A percentile compares a stretch with the other conserved stretches of the same genome.
Conservation (phyloP, 2,888 invertebrate species). For the Drosophila hawaiiensis region DNA sequence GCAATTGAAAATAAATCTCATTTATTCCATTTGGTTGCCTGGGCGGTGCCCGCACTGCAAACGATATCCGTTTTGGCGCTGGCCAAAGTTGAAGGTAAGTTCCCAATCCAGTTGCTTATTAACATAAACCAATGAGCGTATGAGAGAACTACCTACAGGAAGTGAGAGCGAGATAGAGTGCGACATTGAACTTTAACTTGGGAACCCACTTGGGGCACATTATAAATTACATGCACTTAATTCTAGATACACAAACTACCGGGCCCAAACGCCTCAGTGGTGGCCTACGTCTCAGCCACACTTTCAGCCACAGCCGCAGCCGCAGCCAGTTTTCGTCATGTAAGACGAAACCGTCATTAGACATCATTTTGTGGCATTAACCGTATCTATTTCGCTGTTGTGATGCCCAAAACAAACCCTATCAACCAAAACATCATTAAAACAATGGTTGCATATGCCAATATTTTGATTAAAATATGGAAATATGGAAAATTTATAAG, state of each 20-base stretch:
- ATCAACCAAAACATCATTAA: conserved; percentile 15
- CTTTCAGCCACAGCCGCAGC: conserved; percentile 26
- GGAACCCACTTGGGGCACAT: conserved; percentile 30
- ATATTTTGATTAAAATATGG: neutral
- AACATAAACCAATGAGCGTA: conserved; percentile 15
- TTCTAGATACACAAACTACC: conserved; percentile 34
- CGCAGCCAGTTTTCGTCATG: conserved; percentile 55
- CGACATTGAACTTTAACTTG: conserved; percentile 36
- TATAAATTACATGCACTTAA: conserved; percentile 50
- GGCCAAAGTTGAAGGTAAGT: conserved; percentile 96
- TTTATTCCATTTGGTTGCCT: conserved; percentile 98
- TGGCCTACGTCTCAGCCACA: neutral
- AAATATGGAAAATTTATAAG: neutral
- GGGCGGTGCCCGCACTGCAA: conserved; percentile 98
- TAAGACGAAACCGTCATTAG: conserved; percentile 78
- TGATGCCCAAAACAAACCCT: conserved; percentile 37
- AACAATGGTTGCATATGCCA: conserved; percentile 13
- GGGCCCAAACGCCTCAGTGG: conserved; percentile 14
- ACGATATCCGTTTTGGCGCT: conserved; percentile 97
- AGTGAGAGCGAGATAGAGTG: conserved; percentile 1
- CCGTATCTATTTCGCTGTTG: conserved; percentile 66
- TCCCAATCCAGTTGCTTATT: conserved; percentile 23
- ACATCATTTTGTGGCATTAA: conserved; percentile 78
- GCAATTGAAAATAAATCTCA: conserved; percentile 98
- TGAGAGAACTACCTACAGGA: conserved; percentile 5